Evolutionary conservation across 2,888 invertebrate species (phyloP).

Genomic region (Pomacea canaliculata): DNA sequence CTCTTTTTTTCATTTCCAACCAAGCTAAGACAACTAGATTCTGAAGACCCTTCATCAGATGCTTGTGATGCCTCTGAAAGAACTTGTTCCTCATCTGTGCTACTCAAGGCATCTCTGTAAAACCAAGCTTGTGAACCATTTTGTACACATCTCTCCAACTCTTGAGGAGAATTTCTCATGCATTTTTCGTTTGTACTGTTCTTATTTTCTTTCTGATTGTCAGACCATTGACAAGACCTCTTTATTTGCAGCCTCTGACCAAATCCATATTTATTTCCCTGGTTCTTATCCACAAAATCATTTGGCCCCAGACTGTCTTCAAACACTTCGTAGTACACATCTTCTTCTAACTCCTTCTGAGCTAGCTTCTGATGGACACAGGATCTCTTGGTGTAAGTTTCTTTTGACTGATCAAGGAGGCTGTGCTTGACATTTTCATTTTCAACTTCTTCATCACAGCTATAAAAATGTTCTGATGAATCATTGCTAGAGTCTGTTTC

Average conservation of each 20-base stretch:
- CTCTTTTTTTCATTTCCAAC: not conserved
- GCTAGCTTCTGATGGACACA: too few species aligned
- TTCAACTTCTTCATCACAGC: slow-evolving; percentile 7
- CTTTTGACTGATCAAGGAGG: too few species aligned
- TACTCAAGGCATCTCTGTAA: not conserved
- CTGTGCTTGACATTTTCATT: too few species aligned
- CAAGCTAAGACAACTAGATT: not conserved
- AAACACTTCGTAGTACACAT: slow-evolving; percentile 7
- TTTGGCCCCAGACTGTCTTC: slow-evolving; percentile 17
- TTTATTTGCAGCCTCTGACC: slow-evolving; percentile 20
- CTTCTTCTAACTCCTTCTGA: not conserved
- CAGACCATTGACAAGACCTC: not conserved
- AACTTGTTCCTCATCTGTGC: slow-evolving; percentile 1
- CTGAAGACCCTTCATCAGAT: not conserved
- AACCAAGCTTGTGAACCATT: not conserved
- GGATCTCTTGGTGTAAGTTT: too few species aligned
- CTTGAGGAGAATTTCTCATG: not conserved
- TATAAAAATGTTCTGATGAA: slow-evolving; percentile 8
- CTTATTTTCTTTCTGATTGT: not conserved
- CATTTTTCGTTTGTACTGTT: not conserved
- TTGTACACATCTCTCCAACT: not conserved
- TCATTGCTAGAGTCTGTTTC: not conserved
- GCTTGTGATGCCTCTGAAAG: slow-evolving; percentile 3
- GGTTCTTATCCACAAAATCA: not conserved
- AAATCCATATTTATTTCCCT: slow-evolving; percentile 1